Conservation (phyloP, 2,113 vertebrate genomes). For the Ploceus nigricollis region DNA sequence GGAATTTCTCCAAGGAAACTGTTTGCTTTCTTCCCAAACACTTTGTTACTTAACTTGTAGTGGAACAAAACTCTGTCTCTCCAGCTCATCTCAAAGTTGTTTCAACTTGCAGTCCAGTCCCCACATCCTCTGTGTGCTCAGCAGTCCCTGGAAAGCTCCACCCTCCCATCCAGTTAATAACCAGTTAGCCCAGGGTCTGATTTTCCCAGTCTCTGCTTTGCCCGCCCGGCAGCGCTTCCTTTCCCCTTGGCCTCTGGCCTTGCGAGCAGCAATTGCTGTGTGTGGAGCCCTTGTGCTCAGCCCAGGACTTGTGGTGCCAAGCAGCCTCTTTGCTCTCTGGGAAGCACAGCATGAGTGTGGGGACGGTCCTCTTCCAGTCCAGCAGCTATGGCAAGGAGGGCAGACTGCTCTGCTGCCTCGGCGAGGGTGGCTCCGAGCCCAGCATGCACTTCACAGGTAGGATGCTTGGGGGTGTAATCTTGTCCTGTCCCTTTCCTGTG, state of each 20-base stretch:
- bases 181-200: not conserved
- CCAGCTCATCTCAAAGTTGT: not conserved
- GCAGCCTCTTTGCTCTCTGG: not conserved
- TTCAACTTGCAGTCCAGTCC: not conserved
- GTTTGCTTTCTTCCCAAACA: conserved; percentile 31
- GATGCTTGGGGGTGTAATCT: not conserved
- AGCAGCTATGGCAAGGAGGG: conserved; percentile 81
- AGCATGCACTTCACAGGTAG: conserved; percentile 56
- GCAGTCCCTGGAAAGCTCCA: conserved; percentile 1
- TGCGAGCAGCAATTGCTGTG: not conserved
- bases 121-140: conserved; percentile 21
- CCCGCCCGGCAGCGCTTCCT: not conserved
- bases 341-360: conserved; percentile 76
- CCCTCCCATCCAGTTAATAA: conserved; percentile 46
- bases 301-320: not conserved
- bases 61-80: not conserved
- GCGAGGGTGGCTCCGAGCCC: conserved; percentile 37
- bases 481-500: not conserved
- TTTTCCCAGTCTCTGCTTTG: not conserved
- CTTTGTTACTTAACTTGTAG: conserved; percentile 9
- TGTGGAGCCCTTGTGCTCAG: not conserved
- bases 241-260: not conserved
- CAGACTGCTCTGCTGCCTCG: conserved; percentile 57
- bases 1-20: conserved; percentile 55
- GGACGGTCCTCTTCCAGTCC: conserved; percentile 75